Evolutionary conservation across 2,888 invertebrate genomes (phyloP).

Genomic region (Syrphus vitripennis): DNA sequence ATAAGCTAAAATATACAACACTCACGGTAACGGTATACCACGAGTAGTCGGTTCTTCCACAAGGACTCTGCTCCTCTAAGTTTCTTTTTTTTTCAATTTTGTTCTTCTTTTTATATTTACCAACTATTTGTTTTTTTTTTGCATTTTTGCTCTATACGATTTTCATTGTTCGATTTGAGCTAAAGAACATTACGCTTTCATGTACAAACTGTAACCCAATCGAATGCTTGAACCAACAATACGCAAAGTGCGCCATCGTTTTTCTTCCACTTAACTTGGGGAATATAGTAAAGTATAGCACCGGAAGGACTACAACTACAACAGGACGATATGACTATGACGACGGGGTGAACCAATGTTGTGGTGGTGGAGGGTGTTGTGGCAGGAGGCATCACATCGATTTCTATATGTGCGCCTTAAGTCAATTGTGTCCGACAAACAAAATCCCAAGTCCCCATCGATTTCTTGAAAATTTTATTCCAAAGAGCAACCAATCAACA

Average conservation of each 20-base stretch:
- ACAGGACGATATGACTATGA: not conserved
- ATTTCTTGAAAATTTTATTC: constrained; percentile 44
- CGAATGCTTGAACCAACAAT: constrained; percentile 61
- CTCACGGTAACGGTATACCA: constrained; percentile 37
- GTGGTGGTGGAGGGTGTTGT: not conserved
- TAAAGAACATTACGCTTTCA: constrained; percentile 47
- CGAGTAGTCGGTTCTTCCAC: constrained; percentile 7
- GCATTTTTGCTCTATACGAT: not conserved
- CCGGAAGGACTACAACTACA: not conserved
- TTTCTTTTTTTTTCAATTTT: constrained; percentile 28
- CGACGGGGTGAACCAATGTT: not conserved
- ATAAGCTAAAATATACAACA: constrained; percentile 67
- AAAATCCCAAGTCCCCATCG: constrained; percentile 59
- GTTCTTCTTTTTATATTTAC: not conserved
- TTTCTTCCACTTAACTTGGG: constrained; percentile 24
- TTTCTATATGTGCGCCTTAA: constrained; percentile 48
- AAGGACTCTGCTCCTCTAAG: constrained; percentile 43
- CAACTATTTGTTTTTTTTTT: not conserved
- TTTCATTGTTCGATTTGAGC: constrained; percentile 35
- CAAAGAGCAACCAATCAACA: constrained; percentile 28
- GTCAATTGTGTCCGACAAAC: constrained; percentile 71
- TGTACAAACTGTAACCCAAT: constrained; percentile 55
- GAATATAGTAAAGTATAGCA: not conserved
- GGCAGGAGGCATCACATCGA: constrained; percentile 18
- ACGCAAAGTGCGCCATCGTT: constrained; percentile 61